These are phyloP conservation scores for Silurus lanzhouensis DNA, from an alignment of 2,797 vertebrate species.

Conservation along the genomic window DNA sequence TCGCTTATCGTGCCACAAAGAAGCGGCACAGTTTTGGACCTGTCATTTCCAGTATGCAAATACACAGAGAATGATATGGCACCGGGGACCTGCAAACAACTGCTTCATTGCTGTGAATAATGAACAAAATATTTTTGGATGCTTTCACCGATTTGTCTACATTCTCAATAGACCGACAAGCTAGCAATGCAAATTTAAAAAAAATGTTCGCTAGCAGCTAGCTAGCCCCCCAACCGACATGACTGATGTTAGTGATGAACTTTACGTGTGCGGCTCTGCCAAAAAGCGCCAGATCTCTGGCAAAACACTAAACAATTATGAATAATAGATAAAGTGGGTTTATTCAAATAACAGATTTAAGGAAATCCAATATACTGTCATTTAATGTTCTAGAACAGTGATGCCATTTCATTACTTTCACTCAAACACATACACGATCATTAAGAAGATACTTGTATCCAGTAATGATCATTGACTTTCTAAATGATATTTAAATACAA, in stretches of 20 bases:
- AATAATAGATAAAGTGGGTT: not conserved
- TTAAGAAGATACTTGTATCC: not conserved
- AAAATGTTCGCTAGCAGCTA: not conserved
- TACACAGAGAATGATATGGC: not conserved
- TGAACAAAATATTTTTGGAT: not conserved
- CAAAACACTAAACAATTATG: not conserved
- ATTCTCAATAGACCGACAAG: not conserved
- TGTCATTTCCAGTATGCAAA: constrained; percentile 14
- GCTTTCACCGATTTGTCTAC: not conserved
- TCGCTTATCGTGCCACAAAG: not conserved
- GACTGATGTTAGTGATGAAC: not conserved
- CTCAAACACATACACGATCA: not conserved
- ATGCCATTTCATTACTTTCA: not conserved
- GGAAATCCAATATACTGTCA: not conserved
- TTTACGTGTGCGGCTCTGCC: not conserved
- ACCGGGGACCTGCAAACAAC: not conserved
- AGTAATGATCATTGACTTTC: not conserved
- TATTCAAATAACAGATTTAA: not conserved
- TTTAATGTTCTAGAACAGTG: not conserved
- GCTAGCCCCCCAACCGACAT: not conserved
- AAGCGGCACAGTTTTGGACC: not conserved
- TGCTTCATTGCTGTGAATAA: constrained; percentile 1
- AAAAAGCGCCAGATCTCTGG: not conserved
- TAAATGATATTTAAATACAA: not conserved
- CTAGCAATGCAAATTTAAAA: not conserved